phyloP scores from a whole-genome alignment of 2,797 vertebrate genomes.

The Crenuchus spilurus region DNA sequence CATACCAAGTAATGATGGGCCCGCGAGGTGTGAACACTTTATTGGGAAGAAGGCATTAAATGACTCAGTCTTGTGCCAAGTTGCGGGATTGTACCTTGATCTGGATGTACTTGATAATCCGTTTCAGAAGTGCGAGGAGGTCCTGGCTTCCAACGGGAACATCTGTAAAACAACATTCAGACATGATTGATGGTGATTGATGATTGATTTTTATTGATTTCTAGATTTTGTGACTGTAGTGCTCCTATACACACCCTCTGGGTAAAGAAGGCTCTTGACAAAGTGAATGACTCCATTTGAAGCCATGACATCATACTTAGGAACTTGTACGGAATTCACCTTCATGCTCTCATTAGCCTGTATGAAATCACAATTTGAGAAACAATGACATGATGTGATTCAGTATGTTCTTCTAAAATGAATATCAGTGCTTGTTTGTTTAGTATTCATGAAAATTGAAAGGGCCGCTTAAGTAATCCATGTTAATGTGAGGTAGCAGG shows the following conservation, averaged over 20 bases:
- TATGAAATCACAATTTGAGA: constrained; percentile 25
- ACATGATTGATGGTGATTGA: no score
- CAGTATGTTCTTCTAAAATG: no score
- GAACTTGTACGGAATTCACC: constrained; percentile 86
- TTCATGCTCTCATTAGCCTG: constrained; percentile 86
- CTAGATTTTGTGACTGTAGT: not conserved
- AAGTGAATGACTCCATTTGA: constrained; percentile 94
- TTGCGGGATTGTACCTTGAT: constrained; percentile 84
- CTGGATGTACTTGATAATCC: constrained; percentile 87
- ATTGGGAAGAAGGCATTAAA: not conserved
- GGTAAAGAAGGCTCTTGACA: constrained; percentile 87
- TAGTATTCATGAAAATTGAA: no score
- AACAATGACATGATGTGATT: no score
- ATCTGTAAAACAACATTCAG: constrained; percentile 73
- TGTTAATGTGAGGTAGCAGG: not conserved
- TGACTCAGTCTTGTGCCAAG: not conserved
- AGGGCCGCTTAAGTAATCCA: no score
- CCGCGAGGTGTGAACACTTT: not conserved
- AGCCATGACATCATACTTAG: constrained; percentile 89
- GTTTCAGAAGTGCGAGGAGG: constrained; percentile 82
- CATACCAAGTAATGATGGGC: not conserved
- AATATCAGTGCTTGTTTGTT: no score
- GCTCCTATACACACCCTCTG: constrained; percentile 78
- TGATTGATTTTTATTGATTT: not conserved
- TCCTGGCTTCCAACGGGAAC: constrained; percentile 89